Evolutionary conservation across 2,113 vertebrate genomes (phyloP).

Genomic region (Gorsachius goisagi): DNA sequence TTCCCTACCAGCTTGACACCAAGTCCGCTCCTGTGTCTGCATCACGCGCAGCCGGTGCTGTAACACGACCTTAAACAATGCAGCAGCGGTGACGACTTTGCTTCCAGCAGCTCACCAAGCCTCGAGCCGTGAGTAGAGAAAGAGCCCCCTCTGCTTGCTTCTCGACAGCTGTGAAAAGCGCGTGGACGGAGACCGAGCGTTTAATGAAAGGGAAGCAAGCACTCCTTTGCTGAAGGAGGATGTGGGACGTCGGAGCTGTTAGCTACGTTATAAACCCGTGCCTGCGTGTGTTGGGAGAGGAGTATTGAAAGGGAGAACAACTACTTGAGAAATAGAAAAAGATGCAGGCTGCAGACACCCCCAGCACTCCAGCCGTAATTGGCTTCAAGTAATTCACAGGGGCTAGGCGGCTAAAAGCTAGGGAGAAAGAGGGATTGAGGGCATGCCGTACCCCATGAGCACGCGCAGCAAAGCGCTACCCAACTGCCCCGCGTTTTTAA

Average conservation of each 20-base stretch:
- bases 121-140: conserved; percentile 5
- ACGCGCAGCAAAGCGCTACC: not conserved
- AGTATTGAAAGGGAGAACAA: not conserved
- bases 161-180: not conserved
- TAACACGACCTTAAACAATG: not conserved
- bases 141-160: conserved; percentile 58
- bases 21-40: not conserved
- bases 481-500: not conserved
- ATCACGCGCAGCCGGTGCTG: not conserved
- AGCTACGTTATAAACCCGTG: accelerated
- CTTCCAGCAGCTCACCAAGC: conserved; percentile 49
- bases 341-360: not conserved
- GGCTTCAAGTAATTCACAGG: not conserved
- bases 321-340: not conserved
- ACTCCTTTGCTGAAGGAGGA: not conserved
- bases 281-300: not conserved
- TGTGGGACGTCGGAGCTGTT: not conserved
- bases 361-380: not conserved
- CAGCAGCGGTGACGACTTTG: not conserved
- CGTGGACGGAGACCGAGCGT: not conserved
- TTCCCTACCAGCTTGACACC: not conserved
- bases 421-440: not conserved
- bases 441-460: accelerated
- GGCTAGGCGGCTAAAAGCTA: not conserved
- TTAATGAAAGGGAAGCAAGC: not conserved